Percentiles rank a stretch among this genome's conserved stretches.
phyloP scores from a whole-genome alignment of 2,113 vertebrate species.

The Spilogale gracilis region DNA sequence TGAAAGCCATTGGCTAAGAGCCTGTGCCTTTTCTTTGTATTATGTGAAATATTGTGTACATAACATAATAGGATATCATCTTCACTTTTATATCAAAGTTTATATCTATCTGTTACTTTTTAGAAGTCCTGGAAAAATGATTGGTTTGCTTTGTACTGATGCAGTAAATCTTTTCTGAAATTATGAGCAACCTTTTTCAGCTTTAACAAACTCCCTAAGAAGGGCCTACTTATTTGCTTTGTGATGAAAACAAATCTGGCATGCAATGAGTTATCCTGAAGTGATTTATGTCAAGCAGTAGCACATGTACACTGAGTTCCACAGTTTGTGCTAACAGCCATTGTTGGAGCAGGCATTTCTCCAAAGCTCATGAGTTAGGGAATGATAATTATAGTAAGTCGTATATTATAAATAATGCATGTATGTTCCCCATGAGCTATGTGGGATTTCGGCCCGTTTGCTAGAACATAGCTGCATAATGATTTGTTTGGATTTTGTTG shows the following conservation, averaged over 20 bases:
- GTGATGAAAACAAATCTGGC: conserved; percentile 4
- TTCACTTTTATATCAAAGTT: conserved; percentile 7
- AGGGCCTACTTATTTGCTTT: conserved; percentile 31
- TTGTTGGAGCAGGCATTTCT: conserved; percentile 71
- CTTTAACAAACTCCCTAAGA: neutral
- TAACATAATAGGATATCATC: neutral
- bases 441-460: conserved; percentile 66
- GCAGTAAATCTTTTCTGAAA: neutral
- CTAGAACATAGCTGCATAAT: conserved; percentile 70
- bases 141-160: conserved; percentile 36
- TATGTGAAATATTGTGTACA: neutral
- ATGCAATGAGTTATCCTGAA: neutral
- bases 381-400: conserved; percentile 67
- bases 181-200: neutral
- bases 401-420: conserved; percentile 77
- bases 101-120: neutral
- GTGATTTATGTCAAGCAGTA: conserved; percentile 57
- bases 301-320: conserved; percentile 44
- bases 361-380: conserved; percentile 49
- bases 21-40: conserved; percentile 8
- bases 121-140: conserved; percentile 26
- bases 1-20: neutral
- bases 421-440: conserved; percentile 50
- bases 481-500: conserved; percentile 73
- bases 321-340: conserved; percentile 71